Percentiles rank a stretch among this genome's conserved stretches.
phyloP scores from a whole-genome alignment of 2,888 invertebrate species.

The Idaea aversata region DNA sequence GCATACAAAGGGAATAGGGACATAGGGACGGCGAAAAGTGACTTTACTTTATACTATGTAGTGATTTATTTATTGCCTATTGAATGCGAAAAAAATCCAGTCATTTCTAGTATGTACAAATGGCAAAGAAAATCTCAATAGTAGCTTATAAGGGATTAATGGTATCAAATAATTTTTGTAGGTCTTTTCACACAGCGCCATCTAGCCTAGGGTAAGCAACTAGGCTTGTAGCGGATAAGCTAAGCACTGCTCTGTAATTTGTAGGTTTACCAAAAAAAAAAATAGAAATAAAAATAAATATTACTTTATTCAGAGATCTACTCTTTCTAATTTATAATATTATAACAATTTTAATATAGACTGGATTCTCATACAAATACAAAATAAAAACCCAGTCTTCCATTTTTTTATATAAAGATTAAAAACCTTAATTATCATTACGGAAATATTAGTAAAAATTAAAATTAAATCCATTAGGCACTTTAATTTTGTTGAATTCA shows the following conservation, averaged over 20 bases:
- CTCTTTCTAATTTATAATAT: slow-evolving; percentile 41
- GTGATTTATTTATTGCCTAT: too few relatives aligned
- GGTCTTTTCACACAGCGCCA: too few relatives aligned
- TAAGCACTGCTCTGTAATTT: neutral
- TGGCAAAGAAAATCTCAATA: too few relatives aligned
- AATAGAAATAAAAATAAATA: slow-evolving; percentile 40
- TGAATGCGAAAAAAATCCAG: too few relatives aligned
- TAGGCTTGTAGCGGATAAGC: neutral
- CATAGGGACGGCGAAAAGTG: too few relatives aligned
- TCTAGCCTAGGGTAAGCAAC: too few relatives aligned
- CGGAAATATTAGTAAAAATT: slow-evolving; percentile 6
- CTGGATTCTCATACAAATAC: slow-evolving; percentile 25
- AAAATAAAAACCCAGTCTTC: slow-evolving; percentile 23
- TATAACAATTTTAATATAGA: slow-evolving; percentile 36
- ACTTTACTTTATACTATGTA: too few relatives aligned
- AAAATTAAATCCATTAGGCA: slow-evolving; percentile 8
- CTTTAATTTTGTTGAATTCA: slow-evolving; percentile 13
- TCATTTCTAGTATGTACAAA: too few relatives aligned
- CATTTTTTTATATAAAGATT: slow-evolving; percentile 25
- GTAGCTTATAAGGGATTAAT: too few relatives aligned
- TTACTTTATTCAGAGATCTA: slow-evolving; percentile 57
- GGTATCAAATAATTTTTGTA: too few relatives aligned
- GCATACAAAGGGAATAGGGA: too few relatives aligned
- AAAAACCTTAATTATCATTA: slow-evolving; percentile 39
- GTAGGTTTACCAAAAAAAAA: slow-evolving; percentile 12